Conservation (phyloP, 2,888 invertebrate species). For the Seira sanloemensis region DNA sequence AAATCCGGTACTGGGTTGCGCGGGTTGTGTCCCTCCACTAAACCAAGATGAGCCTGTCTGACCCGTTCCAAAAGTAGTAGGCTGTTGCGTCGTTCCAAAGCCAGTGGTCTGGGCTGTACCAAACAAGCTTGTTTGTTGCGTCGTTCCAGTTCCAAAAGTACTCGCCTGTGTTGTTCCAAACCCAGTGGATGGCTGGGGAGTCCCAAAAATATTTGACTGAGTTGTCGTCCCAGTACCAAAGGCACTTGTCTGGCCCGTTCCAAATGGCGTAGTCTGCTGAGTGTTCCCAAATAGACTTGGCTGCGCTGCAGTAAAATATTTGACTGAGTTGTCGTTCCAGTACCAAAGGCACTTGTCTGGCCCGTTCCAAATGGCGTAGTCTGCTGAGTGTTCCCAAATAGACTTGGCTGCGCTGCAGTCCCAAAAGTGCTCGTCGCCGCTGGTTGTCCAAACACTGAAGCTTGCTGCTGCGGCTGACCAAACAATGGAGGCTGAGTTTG, state of each 20-base stretch:
- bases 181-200: slow-evolving; percentile 74
- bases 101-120: slow-evolving; percentile 75
- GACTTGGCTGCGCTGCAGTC: not conserved
- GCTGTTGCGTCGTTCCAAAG: slow-evolving; percentile 74
- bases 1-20: slow-evolving; percentile 23
- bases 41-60: slow-evolving; percentile 27
- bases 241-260: not conserved
- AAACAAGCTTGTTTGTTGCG: slow-evolving; percentile 29
- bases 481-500: slow-evolving; percentile 76
- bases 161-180: slow-evolving; percentile 74
- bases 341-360: not conserved
- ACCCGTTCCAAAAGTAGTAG: not conserved
- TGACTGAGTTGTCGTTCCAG: slow-evolving; percentile 37
- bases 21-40: slow-evolving; percentile 69
- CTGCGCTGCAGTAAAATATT: slow-evolving; percentile 3
- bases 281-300: not conserved
- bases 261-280: not conserved
- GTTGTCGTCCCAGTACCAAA: slow-evolving; percentile 44
- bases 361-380: not conserved
- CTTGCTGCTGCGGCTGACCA: slow-evolving; percentile 75
- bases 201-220: slow-evolving; percentile 78
- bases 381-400: slow-evolving; percentile 7
- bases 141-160: slow-evolving; percentile 37
- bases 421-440: not conserved
- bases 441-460: too few relatives aligned